Percentiles rank a stretch among this genome's conserved stretches.
These are phyloP conservation scores for Xenentodon cancila DNA, from an alignment of 2,797 vertebrate species.

Conservation along the genomic window DNA sequence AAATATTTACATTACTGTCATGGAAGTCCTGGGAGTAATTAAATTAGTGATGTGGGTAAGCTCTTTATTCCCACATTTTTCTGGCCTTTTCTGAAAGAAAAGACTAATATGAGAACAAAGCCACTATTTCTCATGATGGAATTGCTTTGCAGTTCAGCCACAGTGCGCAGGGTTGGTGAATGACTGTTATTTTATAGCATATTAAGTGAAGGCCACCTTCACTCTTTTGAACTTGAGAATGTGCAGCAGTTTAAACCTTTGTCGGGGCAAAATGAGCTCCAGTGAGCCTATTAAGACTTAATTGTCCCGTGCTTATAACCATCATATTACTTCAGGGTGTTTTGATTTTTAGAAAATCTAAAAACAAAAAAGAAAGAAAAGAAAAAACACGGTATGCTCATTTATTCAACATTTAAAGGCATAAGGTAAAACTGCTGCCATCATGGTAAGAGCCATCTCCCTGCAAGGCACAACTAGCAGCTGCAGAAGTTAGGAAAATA, in stretches of 20 bases:
- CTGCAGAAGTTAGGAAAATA: conserved; percentile 59
- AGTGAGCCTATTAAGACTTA: conserved; percentile 31
- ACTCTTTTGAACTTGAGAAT: conserved; percentile 56
- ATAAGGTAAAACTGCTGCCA: conserved; percentile 15
- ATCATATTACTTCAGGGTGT: conserved; percentile 17
- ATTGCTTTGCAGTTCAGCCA: conserved; percentile 66
- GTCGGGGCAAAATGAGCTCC: conserved; percentile 46
- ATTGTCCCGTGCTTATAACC: conserved; percentile 2
- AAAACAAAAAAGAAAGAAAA: background rate
- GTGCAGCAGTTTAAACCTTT: conserved; percentile 51
- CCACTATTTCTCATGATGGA: conserved; percentile 76
- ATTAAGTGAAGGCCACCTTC: conserved; percentile 67
- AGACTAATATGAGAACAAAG: conserved; percentile 78
- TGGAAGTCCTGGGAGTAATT: conserved; percentile 92
- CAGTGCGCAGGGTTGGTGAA: conserved; percentile 59
- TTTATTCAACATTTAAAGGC: conserved; percentile 23
- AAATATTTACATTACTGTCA: conserved; percentile 99
- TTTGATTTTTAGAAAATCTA: conserved; percentile 22
- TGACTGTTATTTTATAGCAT: conserved; percentile 65
- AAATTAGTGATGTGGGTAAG: conserved; percentile 92
- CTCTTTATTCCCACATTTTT: conserved; percentile 87
- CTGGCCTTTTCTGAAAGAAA: conserved; percentile 68
- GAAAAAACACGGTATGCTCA: conserved; percentile 23
- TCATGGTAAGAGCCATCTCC: background rate
- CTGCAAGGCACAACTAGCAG: conserved; percentile 35